phyloP scores from a whole-genome alignment of 2,797 vertebrate genomes.

The Sebastes ruberrimus region DNA sequence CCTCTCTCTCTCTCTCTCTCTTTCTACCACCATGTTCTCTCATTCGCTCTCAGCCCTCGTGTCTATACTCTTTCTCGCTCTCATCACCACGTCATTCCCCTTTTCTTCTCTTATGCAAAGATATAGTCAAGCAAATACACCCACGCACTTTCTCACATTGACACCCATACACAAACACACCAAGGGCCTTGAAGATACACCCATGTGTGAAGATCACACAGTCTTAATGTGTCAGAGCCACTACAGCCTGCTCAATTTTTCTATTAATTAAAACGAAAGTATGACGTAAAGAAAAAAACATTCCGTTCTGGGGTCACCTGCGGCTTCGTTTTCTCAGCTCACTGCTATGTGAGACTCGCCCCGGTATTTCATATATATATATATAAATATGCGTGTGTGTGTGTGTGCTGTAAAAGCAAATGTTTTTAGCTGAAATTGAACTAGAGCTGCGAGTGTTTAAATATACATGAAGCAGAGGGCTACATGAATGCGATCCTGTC shows the following conservation, averaged over 20 bases:
- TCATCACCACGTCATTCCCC: slow-evolving; percentile 61
- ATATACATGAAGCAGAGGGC: slow-evolving; percentile 73
- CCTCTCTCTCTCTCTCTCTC: background rate
- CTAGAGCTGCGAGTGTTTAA: slow-evolving; percentile 63
- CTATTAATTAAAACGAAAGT: slow-evolving; percentile 58
- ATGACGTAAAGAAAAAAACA: slow-evolving; percentile 31
- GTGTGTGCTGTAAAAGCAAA: slow-evolving; percentile 20
- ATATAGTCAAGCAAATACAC: slow-evolving; percentile 79
- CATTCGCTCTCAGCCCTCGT: slow-evolving; percentile 44
- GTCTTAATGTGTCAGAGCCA: slow-evolving; percentile 72
- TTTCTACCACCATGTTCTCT: slow-evolving; percentile 35
- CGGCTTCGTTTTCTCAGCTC: background rate
- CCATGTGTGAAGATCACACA: slow-evolving; percentile 74
- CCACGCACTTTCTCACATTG: slow-evolving; percentile 75
- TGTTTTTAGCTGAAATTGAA: slow-evolving; percentile 54
- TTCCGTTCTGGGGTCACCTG: slow-evolving; percentile 31
- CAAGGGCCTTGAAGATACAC: slow-evolving; percentile 76
- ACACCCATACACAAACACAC: slow-evolving; percentile 76
- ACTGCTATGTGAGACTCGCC: background rate
- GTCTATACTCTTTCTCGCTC: slow-evolving; percentile 51
- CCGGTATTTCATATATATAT: background rate
- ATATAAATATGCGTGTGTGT: background rate
- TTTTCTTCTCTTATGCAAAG: slow-evolving; percentile 68
- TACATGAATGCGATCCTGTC: slow-evolving; percentile 64
- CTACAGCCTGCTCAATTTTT: slow-evolving; percentile 60